phyloP scores from a whole-genome alignment of 2,113 vertebrate genomes.

The Spizaetus ornatus region DNA sequence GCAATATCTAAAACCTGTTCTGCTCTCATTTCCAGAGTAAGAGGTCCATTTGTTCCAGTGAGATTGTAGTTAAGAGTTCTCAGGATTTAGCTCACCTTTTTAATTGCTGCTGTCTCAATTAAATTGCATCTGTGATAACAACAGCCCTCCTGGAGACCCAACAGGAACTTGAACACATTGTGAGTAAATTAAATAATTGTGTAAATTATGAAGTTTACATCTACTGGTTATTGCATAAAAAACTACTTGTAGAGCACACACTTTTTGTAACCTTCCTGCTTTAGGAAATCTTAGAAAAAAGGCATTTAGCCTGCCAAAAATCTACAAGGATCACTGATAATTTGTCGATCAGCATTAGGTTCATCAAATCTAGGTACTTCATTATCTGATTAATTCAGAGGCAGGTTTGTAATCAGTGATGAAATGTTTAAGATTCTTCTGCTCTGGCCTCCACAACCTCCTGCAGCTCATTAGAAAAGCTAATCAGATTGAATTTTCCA shows the following conservation, averaged over 20 bases:
- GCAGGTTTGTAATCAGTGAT: slow-evolving; percentile 54
- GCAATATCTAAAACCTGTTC: not conserved
- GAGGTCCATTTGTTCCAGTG: not conserved
- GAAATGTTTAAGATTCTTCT: slow-evolving; percentile 58
- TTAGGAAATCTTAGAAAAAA: not conserved
- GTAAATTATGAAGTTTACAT: not conserved
- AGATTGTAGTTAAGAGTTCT: not conserved
- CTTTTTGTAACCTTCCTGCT: not conserved
- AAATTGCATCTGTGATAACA: slow-evolving; percentile 8
- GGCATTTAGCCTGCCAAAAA: not conserved
- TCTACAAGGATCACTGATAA: not conserved
- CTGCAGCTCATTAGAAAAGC: slow-evolving; percentile 63
- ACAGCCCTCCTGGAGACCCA: not conserved
- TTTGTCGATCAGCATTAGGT: slow-evolving; percentile 45
- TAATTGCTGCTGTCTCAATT: slow-evolving; percentile 28
- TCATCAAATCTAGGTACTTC: slow-evolving; percentile 50
- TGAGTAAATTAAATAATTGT: slow-evolving; percentile 12
- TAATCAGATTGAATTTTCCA: slow-evolving; percentile 63
- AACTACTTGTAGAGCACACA: not conserved
- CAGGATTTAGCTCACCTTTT: not conserved
- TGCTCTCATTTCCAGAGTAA: not conserved
- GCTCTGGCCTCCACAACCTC: slow-evolving; percentile 35
- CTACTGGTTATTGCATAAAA: not conserved
- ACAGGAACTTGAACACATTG: not conserved
- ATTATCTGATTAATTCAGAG: slow-evolving; percentile 61